Evolutionary conservation across 2,113 vertebrate genomes (phyloP).

Genomic region (Mugil cephalus): DNA sequence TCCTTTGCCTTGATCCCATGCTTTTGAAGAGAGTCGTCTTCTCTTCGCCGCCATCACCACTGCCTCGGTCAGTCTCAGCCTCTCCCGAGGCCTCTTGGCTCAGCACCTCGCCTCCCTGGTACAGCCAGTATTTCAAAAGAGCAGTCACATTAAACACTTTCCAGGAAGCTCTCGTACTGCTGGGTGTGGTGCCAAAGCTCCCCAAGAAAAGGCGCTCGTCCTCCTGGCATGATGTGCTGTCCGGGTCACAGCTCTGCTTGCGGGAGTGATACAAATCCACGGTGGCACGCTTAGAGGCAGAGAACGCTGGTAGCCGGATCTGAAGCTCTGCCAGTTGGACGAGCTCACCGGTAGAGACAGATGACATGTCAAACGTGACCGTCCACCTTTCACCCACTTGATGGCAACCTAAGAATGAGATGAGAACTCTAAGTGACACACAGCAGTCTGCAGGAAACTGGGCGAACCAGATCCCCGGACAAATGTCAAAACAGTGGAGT

Average conservation of each 20-base stretch:
- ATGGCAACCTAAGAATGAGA: conserved; percentile 80
- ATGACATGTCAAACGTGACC: conserved; percentile 90
- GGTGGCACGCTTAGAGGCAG: conserved; percentile 53
- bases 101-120: conserved; percentile 47
- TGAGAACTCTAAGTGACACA: conserved; percentile 26
- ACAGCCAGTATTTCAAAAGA: conserved; percentile 85
- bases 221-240: conserved; percentile 49
- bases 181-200: conserved; percentile 69
- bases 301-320: conserved; percentile 74
- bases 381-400: conserved; percentile 84
- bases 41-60: conserved; percentile 36
- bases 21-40: neutral
- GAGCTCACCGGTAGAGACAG: conserved; percentile 82
- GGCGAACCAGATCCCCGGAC: conserved; percentile 59
- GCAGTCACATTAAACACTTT: conserved; percentile 87
- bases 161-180: conserved; percentile 81
- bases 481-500: conserved; percentile 76
- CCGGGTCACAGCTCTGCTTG: conserved; percentile 55
- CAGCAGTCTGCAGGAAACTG: conserved; percentile 29
- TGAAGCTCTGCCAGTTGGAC: conserved; percentile 88
- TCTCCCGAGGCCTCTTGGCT: conserved; percentile 45
- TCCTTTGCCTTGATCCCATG: conserved; percentile 22
- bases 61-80: conserved; percentile 42
- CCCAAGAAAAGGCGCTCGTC: conserved; percentile 85
- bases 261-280: conserved; percentile 88